A percentile compares a stretch with the other conserved stretches of the same genome.
Conservation (phyloP, 2,797 vertebrate genomes). For the Dicrostonyx torquatus region DNA sequence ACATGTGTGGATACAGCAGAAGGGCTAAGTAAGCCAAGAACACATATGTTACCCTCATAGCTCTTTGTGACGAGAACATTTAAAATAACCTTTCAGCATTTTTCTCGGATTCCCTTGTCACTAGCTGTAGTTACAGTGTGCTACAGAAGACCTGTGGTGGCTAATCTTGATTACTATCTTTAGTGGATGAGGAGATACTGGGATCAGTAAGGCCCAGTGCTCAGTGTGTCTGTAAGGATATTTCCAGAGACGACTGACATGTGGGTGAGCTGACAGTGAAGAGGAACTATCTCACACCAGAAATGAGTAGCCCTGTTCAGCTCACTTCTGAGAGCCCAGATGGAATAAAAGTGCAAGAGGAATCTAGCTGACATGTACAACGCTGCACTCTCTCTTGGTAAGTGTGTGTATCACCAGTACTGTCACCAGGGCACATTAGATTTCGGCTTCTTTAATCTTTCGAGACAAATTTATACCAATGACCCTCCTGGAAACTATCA, state of each 20-base stretch:
- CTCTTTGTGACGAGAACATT: not conserved
- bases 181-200: not conserved
- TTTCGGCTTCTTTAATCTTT: not conserved
- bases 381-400: not conserved
- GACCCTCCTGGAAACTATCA: not conserved
- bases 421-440: not conserved
- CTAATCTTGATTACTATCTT: not conserved
- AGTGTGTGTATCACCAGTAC: too few relatives aligned
- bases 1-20: not conserved
- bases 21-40: not conserved
- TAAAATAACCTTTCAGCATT: not conserved
- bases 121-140: not conserved
- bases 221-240: not conserved
- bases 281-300: not conserved
- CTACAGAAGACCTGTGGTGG: not conserved
- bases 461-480: not conserved
- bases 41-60: not conserved
- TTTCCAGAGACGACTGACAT: not conserved
- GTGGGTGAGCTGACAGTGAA: not conserved
- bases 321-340: not conserved
- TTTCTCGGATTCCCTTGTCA: not conserved
- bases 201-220: not conserved
- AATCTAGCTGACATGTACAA: not conserved
- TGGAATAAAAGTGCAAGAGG: not conserved
- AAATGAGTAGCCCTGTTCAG: not conserved